These are phyloP conservation scores for Masnerella sp. DNA, from an alignment of 2,888 invertebrate species.

Conservation along the genomic window DNA sequence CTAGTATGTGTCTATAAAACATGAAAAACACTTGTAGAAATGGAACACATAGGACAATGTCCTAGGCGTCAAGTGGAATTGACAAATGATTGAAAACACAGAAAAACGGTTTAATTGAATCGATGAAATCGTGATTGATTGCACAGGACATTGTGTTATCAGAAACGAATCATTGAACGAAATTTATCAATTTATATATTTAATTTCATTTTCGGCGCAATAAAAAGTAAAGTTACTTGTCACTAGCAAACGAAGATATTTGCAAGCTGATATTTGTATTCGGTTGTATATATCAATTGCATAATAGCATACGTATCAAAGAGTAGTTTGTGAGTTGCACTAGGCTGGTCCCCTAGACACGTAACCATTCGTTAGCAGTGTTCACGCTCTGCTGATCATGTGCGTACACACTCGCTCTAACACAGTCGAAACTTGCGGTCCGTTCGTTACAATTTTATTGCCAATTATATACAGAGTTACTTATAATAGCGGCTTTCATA, in stretches of 20 bases:
- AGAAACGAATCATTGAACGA: conserved; percentile 5
- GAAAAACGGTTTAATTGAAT: not conserved
- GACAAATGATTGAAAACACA: not conserved
- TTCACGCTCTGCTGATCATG: conserved; percentile 67
- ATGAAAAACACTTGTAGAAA: too few relatives aligned
- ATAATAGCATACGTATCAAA: conserved; percentile 50
- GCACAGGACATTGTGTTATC: not conserved
- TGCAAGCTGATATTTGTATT: conserved; percentile 36
- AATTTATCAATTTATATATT: conserved; percentile 17
- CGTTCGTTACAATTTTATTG: conserved; percentile 52
- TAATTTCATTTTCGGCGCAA: conserved; percentile 17
- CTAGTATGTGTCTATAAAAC: too few relatives aligned
- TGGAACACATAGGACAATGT: too few relatives aligned
- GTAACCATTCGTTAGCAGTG: conserved; percentile 70
- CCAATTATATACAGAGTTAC: conserved; percentile 45
- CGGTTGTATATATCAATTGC: conserved; percentile 46
- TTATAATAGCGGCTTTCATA: conserved; percentile 26
- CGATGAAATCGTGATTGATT: not conserved
- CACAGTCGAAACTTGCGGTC: conserved; percentile 41
- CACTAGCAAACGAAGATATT: conserved; percentile 35
- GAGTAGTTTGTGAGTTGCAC: conserved; percentile 53
- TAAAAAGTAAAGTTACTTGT: conserved; percentile 32
- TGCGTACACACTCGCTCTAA: conserved; percentile 56
- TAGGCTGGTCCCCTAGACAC: conserved; percentile 67
- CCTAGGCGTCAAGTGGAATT: not conserved